These are phyloP conservation scores for Mormyrus proboscirostris DNA, from an alignment of 2,797 vertebrate species.

Conservation along the genomic window DNA sequence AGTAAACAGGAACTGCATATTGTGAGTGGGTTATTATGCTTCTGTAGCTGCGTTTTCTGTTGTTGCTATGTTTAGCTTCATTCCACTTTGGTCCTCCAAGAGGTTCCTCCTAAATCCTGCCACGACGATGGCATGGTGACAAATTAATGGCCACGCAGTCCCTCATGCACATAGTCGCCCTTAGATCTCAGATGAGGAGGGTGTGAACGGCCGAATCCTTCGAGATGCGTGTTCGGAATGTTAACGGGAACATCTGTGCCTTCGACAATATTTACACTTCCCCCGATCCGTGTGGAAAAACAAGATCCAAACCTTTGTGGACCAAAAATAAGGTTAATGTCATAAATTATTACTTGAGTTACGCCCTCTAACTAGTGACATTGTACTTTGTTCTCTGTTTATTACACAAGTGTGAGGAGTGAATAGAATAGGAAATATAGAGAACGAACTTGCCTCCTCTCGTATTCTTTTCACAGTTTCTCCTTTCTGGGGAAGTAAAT, in stretches of 20 bases:
- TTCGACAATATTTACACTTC: neutral
- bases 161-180: neutral
- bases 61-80: neutral
- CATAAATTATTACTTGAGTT: neutral
- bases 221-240: neutral
- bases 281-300: neutral
- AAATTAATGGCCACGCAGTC: constrained; percentile 11
- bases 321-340: neutral
- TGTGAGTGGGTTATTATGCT: neutral
- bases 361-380: neutral
- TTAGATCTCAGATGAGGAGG: constrained; percentile 17
- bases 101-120: neutral
- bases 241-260: neutral
- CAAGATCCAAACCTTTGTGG: neutral
- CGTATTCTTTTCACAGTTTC: constrained; percentile 94
- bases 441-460: constrained; percentile 75
- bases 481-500: constrained; percentile 76
- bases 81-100: neutral
- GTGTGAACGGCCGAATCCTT: neutral
- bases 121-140: constrained; percentile 1
- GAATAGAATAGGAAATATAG: neutral
- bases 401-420: neutral
- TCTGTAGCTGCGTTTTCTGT: neutral
- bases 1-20: neutral
- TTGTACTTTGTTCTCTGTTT: neutral